These are phyloP conservation scores for Diarsia dahlii DNA, from an alignment of 2,888 invertebrate species.

Conservation along the genomic window DNA sequence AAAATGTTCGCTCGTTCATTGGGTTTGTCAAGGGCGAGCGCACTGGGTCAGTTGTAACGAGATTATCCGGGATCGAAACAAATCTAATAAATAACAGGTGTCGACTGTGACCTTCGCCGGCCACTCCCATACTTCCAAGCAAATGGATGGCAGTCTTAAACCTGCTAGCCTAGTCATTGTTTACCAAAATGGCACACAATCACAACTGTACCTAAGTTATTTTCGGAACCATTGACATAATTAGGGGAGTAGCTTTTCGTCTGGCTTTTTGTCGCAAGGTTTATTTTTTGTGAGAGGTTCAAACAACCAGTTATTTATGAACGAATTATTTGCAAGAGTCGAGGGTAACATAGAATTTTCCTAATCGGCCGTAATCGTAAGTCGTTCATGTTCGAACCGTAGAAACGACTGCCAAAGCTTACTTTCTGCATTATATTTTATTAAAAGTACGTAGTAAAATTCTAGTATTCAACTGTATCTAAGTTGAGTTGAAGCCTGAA, in stretches of 20 bases:
- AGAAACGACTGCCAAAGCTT: conserved; percentile 6
- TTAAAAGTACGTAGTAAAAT: neutral
- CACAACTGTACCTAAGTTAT: conserved; percentile 52
- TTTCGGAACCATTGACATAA: conserved; percentile 47
- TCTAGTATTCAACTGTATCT: neutral
- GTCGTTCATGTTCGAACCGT: neutral
- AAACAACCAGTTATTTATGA: neutral
- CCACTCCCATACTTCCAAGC: conserved; percentile 70
- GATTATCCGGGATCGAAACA: conserved; percentile 86
- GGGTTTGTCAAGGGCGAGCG: conserved; percentile 60
- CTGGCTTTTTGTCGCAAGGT: neutral
- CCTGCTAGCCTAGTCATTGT: conserved; percentile 61
- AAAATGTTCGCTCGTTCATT: conserved; percentile 59
- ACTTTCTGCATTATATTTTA: conserved; percentile 26
- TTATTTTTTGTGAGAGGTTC: conserved; percentile 3
- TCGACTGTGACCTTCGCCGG: conserved; percentile 76
- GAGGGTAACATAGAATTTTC: neutral
- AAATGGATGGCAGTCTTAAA: conserved; percentile 70
- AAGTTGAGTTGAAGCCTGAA: neutral
- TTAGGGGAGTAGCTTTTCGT: conserved; percentile 19
- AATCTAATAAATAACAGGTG: conserved; percentile 89
- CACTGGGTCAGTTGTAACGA: conserved; percentile 77
- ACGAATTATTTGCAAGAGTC: conserved; percentile 4
- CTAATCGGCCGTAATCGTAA: neutral
- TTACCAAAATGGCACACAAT: conserved; percentile 62